Percentiles rank a stretch among this genome's conserved stretches.
Conservation (phyloP, 2,888 invertebrate genomes). For the Rhagophthalmus giganteus region DNA sequence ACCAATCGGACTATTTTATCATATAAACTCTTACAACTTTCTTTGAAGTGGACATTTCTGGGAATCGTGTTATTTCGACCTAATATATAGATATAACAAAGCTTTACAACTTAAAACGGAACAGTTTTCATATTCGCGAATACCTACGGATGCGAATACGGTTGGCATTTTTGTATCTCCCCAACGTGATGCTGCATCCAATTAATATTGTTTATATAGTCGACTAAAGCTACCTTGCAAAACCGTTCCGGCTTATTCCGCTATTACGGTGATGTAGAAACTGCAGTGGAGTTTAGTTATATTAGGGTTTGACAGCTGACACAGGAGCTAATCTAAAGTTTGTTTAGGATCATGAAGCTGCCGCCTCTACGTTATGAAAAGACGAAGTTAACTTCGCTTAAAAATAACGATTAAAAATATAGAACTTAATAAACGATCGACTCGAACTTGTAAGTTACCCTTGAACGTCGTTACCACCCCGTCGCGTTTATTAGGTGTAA, state of each 20-base stretch:
- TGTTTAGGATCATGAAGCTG: conserved; percentile 20
- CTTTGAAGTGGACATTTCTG: conserved; percentile 27
- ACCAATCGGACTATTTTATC: conserved; percentile 33
- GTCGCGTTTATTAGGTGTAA: too few relatives aligned
- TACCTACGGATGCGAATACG: too few relatives aligned
- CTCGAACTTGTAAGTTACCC: neutral
- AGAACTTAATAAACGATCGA: neutral
- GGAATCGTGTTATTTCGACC: conserved; percentile 20
- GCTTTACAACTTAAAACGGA: conserved; percentile 6
- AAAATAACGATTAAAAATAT: neutral
- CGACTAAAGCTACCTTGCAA: too few relatives aligned
- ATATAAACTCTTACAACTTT: conserved; percentile 32
- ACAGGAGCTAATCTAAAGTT: conserved; percentile 27
- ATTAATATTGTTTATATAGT: too few relatives aligned
- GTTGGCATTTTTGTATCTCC: too few relatives aligned
- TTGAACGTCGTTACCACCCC: too few relatives aligned
- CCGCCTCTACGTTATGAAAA: neutral
- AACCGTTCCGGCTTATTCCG: too few relatives aligned
- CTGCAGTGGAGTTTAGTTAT: conserved; percentile 24
- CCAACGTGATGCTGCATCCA: too few relatives aligned
- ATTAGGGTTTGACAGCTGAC: conserved; percentile 28
- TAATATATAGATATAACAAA: conserved; percentile 21
- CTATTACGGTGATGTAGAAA: too few relatives aligned
- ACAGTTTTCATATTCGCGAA: too few relatives aligned
- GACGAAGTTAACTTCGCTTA: neutral